Evolutionary conservation across 2,888 invertebrate genomes (phyloP).

Genomic region (Acanthosepion pharaonis): DNA sequence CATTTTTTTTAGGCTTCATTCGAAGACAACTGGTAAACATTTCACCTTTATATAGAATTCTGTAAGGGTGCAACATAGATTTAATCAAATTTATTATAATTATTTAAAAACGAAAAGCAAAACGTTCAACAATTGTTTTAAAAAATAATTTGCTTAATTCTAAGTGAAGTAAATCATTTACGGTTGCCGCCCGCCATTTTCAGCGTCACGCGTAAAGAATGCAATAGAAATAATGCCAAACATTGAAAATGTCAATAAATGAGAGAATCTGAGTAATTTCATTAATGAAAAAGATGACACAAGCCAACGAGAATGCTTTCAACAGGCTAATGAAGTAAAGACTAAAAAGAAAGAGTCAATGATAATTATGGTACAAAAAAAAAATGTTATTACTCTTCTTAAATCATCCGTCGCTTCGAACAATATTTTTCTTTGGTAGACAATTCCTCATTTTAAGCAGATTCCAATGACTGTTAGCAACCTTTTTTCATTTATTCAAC

Average conservation of each 20-base stretch:
- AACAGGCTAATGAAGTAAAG: not conserved
- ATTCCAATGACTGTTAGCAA: not conserved
- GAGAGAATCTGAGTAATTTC: not conserved
- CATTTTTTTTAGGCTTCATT: not conserved
- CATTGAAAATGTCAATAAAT: not conserved
- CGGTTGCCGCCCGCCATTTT: not conserved
- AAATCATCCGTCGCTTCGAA: not conserved
- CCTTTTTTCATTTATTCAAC: no score
- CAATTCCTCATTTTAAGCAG: not conserved
- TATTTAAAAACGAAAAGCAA: no score
- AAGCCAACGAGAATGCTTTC: not conserved
- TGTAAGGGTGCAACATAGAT: no score
- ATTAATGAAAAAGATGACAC: not conserved
- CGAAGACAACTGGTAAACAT: not conserved
- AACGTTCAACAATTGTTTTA: not conserved
- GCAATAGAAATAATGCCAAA: not conserved
- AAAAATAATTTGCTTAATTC: not conserved
- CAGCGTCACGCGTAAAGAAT: constrained; percentile 20
- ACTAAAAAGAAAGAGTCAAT: not conserved
- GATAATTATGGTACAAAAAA: not conserved
- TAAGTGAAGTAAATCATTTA: not conserved
- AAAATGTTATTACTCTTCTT: not conserved
- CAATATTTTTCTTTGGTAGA: not conserved
- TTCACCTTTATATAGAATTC: no score
- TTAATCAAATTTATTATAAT: no score